Base-by-base conservation (phyloP, 2,113 vertebrate genomes). In the Syngnathus typhle region DNA sequence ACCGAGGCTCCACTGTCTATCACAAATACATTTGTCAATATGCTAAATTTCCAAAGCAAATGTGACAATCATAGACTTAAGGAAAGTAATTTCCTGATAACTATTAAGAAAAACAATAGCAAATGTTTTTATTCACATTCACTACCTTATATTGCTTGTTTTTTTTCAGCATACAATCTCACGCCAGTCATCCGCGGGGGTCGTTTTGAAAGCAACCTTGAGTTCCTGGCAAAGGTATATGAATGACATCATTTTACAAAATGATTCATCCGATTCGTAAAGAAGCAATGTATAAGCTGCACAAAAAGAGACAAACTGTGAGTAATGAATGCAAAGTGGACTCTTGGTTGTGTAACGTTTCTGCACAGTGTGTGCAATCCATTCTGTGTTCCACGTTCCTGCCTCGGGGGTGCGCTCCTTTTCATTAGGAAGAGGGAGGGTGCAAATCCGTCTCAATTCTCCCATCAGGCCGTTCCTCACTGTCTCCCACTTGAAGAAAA, bases 311-410 rank as follows among this genome's bases (percentile, higher is more conserved):
- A 81, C 72, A 79, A 74, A 52, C 65, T 12, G 71, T 72, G 67
- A 74, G 78, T 71, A 76, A 76, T 69, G 64, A 74, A 78, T 73
- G 69, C 68, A 70, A 62, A 60, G 58, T 62, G 60, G 56, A 60
- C 1, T 23, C 1, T 27, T 70, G 60, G 64, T 77, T 78, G 74
- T 68, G 63, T 75, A 73, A 77, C 67, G 70, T 72, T 59, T 75
- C 32, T 15, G 23, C 60, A 41, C 16, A 38, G 62, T 70, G 38
- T 18, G n/a, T 64, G 41, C 51, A 80, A 88, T 86, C 69, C 72
- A 85, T 85, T 86, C 78, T 79, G 79, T 82, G 68, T 83, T 76
- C 66, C 67, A 60, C 79, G 73, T 84, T 82, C 68, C 75, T 78
- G 55, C 65, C 71, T 38, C 71, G 67, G 21, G 52, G 54, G 10